Base-by-base conservation (phyloP, 2,888 invertebrate species). In the Drosophila meridiana region DNA sequence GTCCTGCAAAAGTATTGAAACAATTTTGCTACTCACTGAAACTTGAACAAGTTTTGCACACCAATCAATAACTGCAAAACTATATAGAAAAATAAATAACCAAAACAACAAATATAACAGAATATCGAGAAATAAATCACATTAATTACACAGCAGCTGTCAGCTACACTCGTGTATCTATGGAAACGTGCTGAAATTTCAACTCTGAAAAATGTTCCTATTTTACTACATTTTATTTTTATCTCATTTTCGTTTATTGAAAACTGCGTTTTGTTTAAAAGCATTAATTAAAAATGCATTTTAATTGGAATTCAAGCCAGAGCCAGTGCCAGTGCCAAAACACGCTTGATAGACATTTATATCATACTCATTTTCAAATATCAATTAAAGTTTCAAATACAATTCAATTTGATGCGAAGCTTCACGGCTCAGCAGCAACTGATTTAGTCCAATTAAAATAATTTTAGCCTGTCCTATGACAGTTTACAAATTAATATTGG, bases 111-210 rank as follows among this genome's bases (percentile, higher is more conserved):
- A 53, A 34, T 11, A 56, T 34, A 60, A 34, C 38, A 52, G 14
- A 38, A 52, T 34, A 58, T 43, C 30, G 52, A 48, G 56, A 76
- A 58, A 76, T 72, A 71, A 76, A 76, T 76, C 76, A 68, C 72
- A 52, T 72, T 76, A 76, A 76, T 76, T 76, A 68, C 68, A 61
- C 53, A 72, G 68, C 76, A 72, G 62, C 68, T 61, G 75, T 62
- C 62, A 63, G 56, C 40, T 34, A 50, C 50, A 63, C 47, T 62
- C 58, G 42, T 62, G 50, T 75, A 59, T 75, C 61, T 56, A 59
- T 55, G 40, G 20, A 43, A 76, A 63, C 59, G 59, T 72, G 72
- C 38, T 53, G 67, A 67, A 61, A 45, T 72, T 76, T 58, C 32
- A 61, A 45, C 53, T 58, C 56, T 65, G 20, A 32, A 57, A 36